phyloP scores from a whole-genome alignment of 2,797 vertebrate species.

The Enteromius anoplus region DNA sequence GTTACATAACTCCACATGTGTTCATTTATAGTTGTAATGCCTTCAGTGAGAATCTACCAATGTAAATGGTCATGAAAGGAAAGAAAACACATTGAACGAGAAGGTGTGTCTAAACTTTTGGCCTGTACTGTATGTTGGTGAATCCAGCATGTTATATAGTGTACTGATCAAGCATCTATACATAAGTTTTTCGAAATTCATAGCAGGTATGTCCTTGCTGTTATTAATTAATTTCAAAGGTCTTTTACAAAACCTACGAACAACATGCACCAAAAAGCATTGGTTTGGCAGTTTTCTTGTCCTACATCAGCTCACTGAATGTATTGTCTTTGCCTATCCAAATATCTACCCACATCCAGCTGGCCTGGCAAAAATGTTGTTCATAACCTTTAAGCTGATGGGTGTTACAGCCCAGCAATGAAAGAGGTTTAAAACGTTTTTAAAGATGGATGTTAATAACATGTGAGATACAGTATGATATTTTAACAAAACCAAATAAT shows the following conservation, averaged over 20 bases:
- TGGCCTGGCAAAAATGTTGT: constrained; percentile 55
- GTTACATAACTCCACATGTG: too few relatives aligned
- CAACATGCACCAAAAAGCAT: neutral
- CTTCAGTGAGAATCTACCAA: too few relatives aligned
- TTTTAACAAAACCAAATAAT: neutral
- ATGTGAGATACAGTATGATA: neutral
- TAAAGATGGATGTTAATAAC: neutral
- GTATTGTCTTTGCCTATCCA: constrained; percentile 42
- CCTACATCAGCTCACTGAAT: constrained; percentile 47
- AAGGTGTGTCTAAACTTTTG: too few relatives aligned
- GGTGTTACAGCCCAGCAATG: constrained; percentile 34
- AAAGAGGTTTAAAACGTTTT: constrained; percentile 18
- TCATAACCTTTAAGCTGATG: constrained; percentile 71
- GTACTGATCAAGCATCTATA: neutral
- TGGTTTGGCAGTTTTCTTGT: constrained; percentile 7
- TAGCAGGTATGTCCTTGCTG: neutral
- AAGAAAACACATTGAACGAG: too few relatives aligned
- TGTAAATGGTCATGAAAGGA: too few relatives aligned
- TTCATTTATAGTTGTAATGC: too few relatives aligned
- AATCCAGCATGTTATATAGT: neutral
- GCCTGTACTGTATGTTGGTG: too few relatives aligned
- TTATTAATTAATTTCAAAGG: neutral
- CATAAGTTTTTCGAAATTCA: neutral
- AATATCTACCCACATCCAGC: constrained; percentile 71
- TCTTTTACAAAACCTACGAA: constrained; percentile 9